Base-by-base conservation (phyloP, 2,888 invertebrate genomes). In the Drosophila pegasa region DNA sequence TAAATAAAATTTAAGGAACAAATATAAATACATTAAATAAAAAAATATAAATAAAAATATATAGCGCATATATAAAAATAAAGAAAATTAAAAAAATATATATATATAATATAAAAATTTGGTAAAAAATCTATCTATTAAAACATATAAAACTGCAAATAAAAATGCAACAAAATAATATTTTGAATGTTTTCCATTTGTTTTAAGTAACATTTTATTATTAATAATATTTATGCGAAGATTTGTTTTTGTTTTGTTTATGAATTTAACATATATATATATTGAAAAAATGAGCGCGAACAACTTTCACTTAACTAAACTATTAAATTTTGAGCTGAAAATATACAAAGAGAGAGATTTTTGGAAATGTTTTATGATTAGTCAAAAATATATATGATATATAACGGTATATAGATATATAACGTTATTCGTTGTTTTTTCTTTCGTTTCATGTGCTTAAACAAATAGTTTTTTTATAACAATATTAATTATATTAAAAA, bases 311-410 rank as follows among this genome's bases (percentile, higher is more conserved):
- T 45, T 35, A 79, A 79, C 71, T 87, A 81, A 76, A 75, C 67
- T 69, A 88, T 59, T 89, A 90, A 83, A 87, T 86, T 88, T 89
- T 88, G 83, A 81, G 90, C 90, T 90, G 90, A 89, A 90, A 90
- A 78, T 90, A 90, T 88, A 90, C 75, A 83, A 72, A 88, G 83
- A 89, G 83, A 89, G 79, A 80, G 47, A 48, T 48, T 80, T 84
- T 72, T 63, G 52, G 58, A 75, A 77, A 78, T 75, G 55, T 57
- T 69, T 66, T 38, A 62, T 78, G 59, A 87, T 84, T 84, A 80
- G 87, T 83, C 68, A 56, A 60, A 51, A 47, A 64, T 64, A 20
- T 60, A 61, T 52, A 55, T 38, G 45, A 47, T 55, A 47, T 63
- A 27, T 43, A 18, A 12, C 6, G 29, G 58, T 63, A 29, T 3